These are phyloP conservation scores for Apis mellifera DNA, from an alignment of 1,140 invertebrate genomes.

Conservation along the genomic window Amel_HAv3.1 CM009946.2:3955501-3956000, in stretches of 20 bases:
- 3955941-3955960: background rate
- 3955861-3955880: background rate
- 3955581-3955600: conserved; percentile 26
- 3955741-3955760: no score
- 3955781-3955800: background rate
- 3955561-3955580: background rate
- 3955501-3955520: conserved; percentile 49
- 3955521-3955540: conserved; percentile 58
- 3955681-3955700: background rate
- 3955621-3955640: conserved; percentile 37
- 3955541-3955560: conserved; percentile 57
- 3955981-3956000: background rate
- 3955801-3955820: conserved; percentile 21
- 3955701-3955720: no score
- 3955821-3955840: background rate
- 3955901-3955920: no score
- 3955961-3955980: no score
- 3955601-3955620: conserved; percentile 59
- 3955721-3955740: no score
- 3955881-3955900: background rate
- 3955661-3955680: conserved; percentile 6
- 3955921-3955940: background rate
- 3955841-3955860: background rate
- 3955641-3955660: conserved; percentile 33
- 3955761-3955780: background rate